Conservation (phyloP, 2,797 vertebrate genomes). For the Macropus fuliginosus region DNA sequence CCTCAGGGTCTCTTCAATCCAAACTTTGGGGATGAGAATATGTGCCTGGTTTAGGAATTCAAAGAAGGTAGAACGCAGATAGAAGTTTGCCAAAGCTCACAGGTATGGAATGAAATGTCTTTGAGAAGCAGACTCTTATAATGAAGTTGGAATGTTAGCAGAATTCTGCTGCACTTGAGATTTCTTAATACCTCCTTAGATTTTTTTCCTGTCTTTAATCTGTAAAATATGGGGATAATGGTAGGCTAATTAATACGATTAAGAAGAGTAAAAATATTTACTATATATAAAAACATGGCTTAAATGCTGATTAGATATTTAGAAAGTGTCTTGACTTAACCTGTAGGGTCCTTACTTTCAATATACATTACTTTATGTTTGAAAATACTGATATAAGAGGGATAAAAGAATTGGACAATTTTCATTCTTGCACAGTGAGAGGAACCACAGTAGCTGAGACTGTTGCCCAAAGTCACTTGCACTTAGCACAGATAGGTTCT, state of each 20-base stretch:
- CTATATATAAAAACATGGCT: not conserved
- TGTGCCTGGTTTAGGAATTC: constrained; percentile 67
- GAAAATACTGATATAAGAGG: not conserved
- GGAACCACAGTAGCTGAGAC: not conserved
- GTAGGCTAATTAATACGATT: not conserved
- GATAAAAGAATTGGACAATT: not conserved
- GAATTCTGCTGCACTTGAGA: constrained; percentile 14
- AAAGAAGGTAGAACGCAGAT: constrained; percentile 69
- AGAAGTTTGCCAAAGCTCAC: constrained; percentile 68
- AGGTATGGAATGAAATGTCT: constrained; percentile 67
- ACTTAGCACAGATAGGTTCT: not conserved
- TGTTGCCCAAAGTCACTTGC: not conserved
- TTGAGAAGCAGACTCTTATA: constrained; percentile 43
- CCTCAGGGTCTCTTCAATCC: constrained; percentile 39
- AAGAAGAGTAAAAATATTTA: not conserved
- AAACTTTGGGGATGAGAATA: constrained; percentile 68
- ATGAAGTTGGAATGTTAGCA: constrained; percentile 30
- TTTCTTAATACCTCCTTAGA: constrained; percentile 34
- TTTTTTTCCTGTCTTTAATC: constrained; percentile 25
- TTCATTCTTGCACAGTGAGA: not conserved
- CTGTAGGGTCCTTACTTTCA: not conserved
- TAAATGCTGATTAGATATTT: not conserved
- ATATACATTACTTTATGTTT: not conserved
- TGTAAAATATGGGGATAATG: not conserved
- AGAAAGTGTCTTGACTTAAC: not conserved